Evolutionary conservation across 2,888 invertebrate species (phyloP).

Genomic region (Aricia artaxerxes): DNA sequence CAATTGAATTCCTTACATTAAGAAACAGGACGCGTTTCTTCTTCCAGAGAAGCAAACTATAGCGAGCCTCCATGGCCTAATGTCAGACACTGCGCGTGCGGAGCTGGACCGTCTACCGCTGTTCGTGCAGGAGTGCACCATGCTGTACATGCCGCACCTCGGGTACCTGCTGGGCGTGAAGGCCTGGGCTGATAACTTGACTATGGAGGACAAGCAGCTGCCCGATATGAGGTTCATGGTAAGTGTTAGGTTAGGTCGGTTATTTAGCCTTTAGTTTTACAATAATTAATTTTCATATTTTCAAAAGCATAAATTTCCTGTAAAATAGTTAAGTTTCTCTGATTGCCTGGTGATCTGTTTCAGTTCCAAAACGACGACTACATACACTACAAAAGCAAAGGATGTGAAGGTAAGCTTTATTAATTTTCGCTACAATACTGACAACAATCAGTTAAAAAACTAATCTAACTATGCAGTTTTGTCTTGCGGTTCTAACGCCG

Average conservation of each 20-base stretch:
- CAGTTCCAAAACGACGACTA: slow-evolving; percentile 84
- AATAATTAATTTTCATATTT: too few species aligned
- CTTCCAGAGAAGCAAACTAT: slow-evolving; percentile 84
- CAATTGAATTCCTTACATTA: too few species aligned
- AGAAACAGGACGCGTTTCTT: too few species aligned
- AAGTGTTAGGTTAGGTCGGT: slow-evolving; percentile 33
- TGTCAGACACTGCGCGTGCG: slow-evolving; percentile 86
- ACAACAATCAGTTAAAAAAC: too few species aligned
- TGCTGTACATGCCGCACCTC: slow-evolving; percentile 87
- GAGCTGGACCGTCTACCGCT: slow-evolving; percentile 85
- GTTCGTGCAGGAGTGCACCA: slow-evolving; percentile 83
- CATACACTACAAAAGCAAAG: slow-evolving; percentile 86
- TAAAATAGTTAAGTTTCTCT: too few species aligned
- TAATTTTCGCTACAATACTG: neutral
- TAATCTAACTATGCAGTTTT: too few species aligned
- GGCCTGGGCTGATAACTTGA: slow-evolving; percentile 80
- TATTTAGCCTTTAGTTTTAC: too few species aligned
- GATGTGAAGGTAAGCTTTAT: slow-evolving; percentile 77
- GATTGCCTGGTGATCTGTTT: slow-evolving; percentile 41
- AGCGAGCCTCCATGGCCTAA: slow-evolving; percentile 85
- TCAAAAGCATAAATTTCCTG: too few species aligned
- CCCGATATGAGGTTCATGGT: slow-evolving; percentile 88
- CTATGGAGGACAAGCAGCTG: slow-evolving; percentile 79
- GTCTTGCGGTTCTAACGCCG: too few species aligned
- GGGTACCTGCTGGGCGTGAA: slow-evolving; percentile 90